Base-by-base conservation (phyloP, 2,888 invertebrate species). In the Hyles lineata region DNA sequence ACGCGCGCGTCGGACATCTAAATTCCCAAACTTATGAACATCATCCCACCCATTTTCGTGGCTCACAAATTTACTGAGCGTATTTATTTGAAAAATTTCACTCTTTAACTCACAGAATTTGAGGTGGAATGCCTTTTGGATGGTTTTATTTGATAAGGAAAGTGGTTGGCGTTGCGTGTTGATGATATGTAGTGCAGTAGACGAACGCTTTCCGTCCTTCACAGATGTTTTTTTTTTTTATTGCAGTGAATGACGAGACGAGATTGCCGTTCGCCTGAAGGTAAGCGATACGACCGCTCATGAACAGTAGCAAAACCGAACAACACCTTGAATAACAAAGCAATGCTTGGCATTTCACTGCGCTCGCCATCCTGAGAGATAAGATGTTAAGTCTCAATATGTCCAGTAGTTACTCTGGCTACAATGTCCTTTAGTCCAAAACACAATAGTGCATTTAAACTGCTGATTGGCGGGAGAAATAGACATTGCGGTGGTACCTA, bases 11-110 rank as follows among this genome's bases (percentile, higher is more conserved):
- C 76, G 79, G 85, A 82, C 83, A 81, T 82, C 80, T 73, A 80
- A 74, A 80, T 80, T 79, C 80, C 80, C 77, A 80, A 84, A 85
- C 81, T 85, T 80, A 83, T 85, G 85, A 84, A 83, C 78, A 84
- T 84, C 83, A 84, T 85, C 82, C 78, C 71, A 71, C 72, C 74
- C 76, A 74, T 77, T 78, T 80, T 73, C 76, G 77, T 32, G 73
- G 73, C 76, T 67, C 74, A 77, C 75, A 80, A 83, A 82, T 82
- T 81, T 81, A 80, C 78, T 80, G 75, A 25, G 32, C 73, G 72
- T 63, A 73, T 74, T 74, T 74, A 73, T 70, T 72, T 73, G 73
- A 72, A 70, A 72, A 71, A 71, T 71, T 43, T 35, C 60, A n/a
- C 35, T 60, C 52, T 21, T 67, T 25, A 59, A 50, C 35, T 35